phyloP scores from a whole-genome alignment of 2,797 vertebrate species.

The Echiichthys vipera region DNA sequence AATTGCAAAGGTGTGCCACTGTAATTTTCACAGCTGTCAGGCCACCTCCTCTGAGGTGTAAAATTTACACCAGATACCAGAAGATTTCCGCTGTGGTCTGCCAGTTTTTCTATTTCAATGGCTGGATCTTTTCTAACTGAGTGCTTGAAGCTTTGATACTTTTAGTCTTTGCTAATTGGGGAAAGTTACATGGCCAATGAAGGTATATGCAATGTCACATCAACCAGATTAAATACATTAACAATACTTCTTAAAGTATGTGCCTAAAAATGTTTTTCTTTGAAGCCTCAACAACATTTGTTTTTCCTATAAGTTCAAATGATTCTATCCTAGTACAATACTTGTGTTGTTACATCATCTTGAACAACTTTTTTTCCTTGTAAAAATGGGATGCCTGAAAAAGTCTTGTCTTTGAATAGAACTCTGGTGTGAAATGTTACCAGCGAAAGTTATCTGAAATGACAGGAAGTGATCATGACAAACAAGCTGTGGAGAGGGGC shows the following conservation, averaged over 20 bases:
- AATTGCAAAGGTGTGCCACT: slow-evolving; percentile 54
- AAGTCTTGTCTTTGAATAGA: not conserved
- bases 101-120: not conserved
- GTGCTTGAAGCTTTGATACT: not conserved
- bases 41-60: slow-evolving; percentile 35
- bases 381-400: not conserved
- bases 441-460: slow-evolving; percentile 1
- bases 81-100: not conserved
- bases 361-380: no score
- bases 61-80: slow-evolving; percentile 30
- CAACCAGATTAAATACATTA: not conserved
- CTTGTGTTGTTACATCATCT: no score
- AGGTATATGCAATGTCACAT: not conserved
- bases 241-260: not conserved
- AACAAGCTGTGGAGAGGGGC: slow-evolving; percentile 21
- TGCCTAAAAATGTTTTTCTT: not conserved
- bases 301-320: not conserved
- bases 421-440: not conserved
- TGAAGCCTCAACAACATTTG: not conserved
- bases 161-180: not conserved
- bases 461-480: not conserved
- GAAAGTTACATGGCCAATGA: not conserved
- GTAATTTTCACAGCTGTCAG: slow-evolving; percentile 29
- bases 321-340: not conserved
- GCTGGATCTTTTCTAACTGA: not conserved